A percentile compares a stretch with the other conserved stretches of the same genome.
phyloP scores from a whole-genome alignment of 2,888 invertebrate genomes.

The Odontothrips loti region DNA sequence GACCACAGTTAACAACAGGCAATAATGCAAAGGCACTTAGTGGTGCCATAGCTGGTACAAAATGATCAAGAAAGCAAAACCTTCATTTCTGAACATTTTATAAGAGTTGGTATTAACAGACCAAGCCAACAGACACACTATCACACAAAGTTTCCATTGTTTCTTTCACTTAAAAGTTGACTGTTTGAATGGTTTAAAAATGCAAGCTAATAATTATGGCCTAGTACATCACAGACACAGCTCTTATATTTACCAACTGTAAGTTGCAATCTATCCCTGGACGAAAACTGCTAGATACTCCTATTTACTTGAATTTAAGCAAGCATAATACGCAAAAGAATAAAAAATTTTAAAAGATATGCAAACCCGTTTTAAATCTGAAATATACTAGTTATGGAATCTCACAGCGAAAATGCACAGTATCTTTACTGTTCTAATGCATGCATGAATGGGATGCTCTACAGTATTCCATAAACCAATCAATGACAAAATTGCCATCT shows the following conservation, averaged over 20 bases:
- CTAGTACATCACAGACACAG: slow-evolving; percentile 14
- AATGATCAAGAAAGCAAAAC: too few species aligned
- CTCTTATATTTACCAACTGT: not conserved
- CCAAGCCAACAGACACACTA: too few species aligned
- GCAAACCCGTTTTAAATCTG: too few species aligned
- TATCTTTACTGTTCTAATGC: not conserved
- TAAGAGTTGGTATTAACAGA: too few species aligned
- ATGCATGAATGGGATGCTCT: not conserved
- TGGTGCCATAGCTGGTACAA: not conserved
- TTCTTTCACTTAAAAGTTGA: too few species aligned
- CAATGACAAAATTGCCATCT: too few species aligned
- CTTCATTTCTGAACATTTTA: too few species aligned
- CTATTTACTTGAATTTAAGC: not conserved
- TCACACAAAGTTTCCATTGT: too few species aligned
- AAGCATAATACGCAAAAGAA: not conserved
- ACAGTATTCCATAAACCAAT: too few species aligned
- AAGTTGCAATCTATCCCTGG: too few species aligned
- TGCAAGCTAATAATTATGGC: not conserved
- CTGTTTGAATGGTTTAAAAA: not conserved
- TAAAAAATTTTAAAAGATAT: not conserved
- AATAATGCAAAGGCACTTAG: not conserved
- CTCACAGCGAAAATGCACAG: not conserved
- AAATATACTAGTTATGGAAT: too few species aligned
- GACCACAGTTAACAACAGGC: not conserved
- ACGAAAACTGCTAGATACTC: not conserved